Conservation (phyloP, 2,888 invertebrate species). For the Hydraecia micacea region DNA sequence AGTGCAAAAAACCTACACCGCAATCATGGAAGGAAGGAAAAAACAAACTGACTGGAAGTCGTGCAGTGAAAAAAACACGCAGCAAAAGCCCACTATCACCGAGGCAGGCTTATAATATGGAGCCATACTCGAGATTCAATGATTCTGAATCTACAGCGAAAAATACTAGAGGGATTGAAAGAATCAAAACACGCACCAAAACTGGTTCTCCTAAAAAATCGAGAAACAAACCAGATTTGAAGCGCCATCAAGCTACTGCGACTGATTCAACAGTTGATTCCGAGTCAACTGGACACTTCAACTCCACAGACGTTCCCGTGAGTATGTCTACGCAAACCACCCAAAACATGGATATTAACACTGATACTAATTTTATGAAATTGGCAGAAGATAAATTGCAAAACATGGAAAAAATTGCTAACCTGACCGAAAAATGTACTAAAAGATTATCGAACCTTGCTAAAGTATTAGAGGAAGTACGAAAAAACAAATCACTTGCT, state of each 20-base stretch:
- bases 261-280: slow-evolving; percentile 71
- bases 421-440: slow-evolving; percentile 87
- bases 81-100: slow-evolving; percentile 77
- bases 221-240: slow-evolving; percentile 10
- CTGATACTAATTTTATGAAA: slow-evolving; percentile 81
- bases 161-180: slow-evolving; percentile 36
- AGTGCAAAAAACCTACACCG: slow-evolving; percentile 49
- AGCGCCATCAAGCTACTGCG: slow-evolving; percentile 56
- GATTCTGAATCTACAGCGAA: slow-evolving; percentile 54
- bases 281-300: slow-evolving; percentile 63
- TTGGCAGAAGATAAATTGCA: slow-evolving; percentile 85
- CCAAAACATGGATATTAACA: slow-evolving; percentile 69
- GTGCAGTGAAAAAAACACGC: slow-evolving; percentile 60
- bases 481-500: slow-evolving; percentile 84
- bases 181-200: slow-evolving; percentile 18
- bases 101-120: slow-evolving; percentile 58
- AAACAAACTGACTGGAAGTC: slow-evolving; percentile 43
- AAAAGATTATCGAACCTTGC: slow-evolving; percentile 86
- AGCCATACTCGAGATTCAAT: slow-evolving; percentile 48
- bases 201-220: slow-evolving; percentile 4
- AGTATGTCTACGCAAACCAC: slow-evolving; percentile 83
- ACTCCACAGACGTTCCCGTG: slow-evolving; percentile 66
- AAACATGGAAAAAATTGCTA: slow-evolving; percentile 88
- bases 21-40: slow-evolving; percentile 69
- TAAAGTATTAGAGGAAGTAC: slow-evolving; percentile 86